Evolutionary conservation across 2,797 vertebrate species (phyloP), one percentile per base, ranked within the genome.

Genomic region (Sphenopsis melanotis): DNA sequence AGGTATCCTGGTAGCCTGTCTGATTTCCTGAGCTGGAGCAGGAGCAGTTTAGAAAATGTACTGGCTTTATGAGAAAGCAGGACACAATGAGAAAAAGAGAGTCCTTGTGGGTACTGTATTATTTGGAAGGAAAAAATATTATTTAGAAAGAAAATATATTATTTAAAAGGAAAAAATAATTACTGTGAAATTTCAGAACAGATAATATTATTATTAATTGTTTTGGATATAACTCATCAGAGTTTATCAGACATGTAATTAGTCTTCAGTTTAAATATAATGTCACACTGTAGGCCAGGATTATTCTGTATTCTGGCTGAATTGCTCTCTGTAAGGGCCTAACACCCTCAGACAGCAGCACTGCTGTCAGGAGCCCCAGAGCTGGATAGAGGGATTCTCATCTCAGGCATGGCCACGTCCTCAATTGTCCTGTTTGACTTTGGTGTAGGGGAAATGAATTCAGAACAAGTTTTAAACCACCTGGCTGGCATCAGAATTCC

Each of bases 21-120:
- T 96, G 84, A 97, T 97, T 98, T 97, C 75, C 94, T 94, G 79
- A 93, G 49, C 86, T 92, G 92, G 37, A 90, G 59, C 70, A 71
- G 34, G 15, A 77, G 76, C 72, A 42, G 61, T 92, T 90, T 81
- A 77, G 41, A 86, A 87, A 90, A 74, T 85, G 57, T 21, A 39
- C 34, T 65, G 66, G 36, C 11, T 5, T 87, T 59, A 20, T 80
- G 41, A 26, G 60, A 53, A 68, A 82, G 61, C 79, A 77, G 39
- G 17, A 55, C 53, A 24, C 44, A 55, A 4, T 42, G 24, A 27
- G 53, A 15, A 56, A 47, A 49, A 14, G 19, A 32, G 37, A 82
- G 24, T 49, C 15, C 6, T 34, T 27, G 12, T 61, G 18, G 12
- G n/a, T 56, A 15, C 32, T 84, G 27, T 87, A 39, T 75, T 81